phyloP scores from a whole-genome alignment of 1,140 invertebrate genomes.

The Periplaneta americana region DNA sequence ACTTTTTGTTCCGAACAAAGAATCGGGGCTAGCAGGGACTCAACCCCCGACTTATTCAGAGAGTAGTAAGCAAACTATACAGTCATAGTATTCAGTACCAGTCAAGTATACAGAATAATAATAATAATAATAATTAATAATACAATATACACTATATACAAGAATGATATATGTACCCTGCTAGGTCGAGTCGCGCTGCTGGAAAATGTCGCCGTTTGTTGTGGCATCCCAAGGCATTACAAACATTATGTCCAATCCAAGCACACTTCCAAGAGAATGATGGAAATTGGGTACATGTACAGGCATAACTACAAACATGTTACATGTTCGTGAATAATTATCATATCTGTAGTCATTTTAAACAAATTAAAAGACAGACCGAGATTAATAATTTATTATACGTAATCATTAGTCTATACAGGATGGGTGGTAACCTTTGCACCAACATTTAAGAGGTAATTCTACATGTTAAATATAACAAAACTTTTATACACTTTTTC shows the following conservation, averaged over 20 bases:
- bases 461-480: too few species aligned
- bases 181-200: not conserved
- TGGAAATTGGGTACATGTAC: too few species aligned
- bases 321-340: too few species aligned
- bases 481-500: too few species aligned
- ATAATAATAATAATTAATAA: conserved; percentile 8
- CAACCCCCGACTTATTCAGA: not conserved
- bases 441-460: too few species aligned
- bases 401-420: too few species aligned
- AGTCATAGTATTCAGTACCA: conserved; percentile 10
- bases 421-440: too few species aligned
- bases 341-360: too few species aligned
- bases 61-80: not conserved
- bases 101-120: conserved; percentile 3
- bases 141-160: not conserved
- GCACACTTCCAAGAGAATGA: too few species aligned
- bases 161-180: conserved; percentile 7
- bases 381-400: too few species aligned
- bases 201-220: not conserved
- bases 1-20: not conserved
- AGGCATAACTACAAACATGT: too few species aligned
- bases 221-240: not conserved
- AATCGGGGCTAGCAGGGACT: not conserved
- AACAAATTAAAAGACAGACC: too few species aligned
- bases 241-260: not conserved